Evolutionary conservation across 2,113 vertebrate species (phyloP).

Genomic region (Sciurus niger): DNA sequence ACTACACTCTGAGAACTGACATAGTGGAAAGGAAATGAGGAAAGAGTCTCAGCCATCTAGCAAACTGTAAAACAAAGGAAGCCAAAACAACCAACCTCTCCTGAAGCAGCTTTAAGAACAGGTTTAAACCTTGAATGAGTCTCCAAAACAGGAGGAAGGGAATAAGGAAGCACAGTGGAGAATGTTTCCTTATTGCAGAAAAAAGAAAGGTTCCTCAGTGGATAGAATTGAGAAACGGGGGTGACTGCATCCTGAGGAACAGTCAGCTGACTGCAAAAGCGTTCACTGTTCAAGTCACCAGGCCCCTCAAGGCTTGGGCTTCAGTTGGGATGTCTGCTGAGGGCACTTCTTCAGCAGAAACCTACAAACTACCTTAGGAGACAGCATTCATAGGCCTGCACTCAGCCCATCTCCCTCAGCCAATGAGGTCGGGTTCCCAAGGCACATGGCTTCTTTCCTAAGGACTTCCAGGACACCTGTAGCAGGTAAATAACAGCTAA

Average conservation of each 20-base stretch:
- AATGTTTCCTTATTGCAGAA: not conserved
- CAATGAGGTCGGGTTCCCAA: not conserved
- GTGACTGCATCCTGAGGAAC: not conserved
- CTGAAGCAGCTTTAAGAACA: not conserved
- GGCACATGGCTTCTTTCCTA: not conserved
- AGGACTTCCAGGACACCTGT: not conserved
- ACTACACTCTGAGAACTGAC: not conserved
- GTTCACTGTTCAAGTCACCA: too few species aligned
- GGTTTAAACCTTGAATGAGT: not conserved
- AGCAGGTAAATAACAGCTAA: not conserved
- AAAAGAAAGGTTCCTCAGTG: not conserved
- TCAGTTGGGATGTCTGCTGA: not conserved
- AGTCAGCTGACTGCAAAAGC: not conserved
- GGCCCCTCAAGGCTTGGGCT: not conserved
- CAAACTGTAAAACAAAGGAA: not conserved
- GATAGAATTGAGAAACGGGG: not conserved
- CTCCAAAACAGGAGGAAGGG: not conserved
- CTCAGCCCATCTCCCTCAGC: not conserved
- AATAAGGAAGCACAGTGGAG: not conserved
- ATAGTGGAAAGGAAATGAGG: not conserved
- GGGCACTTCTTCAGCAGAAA: not conserved
- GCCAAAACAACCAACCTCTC: not conserved
- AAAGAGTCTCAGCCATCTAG: too few species aligned
- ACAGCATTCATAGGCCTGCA: not conserved
- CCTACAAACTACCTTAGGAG: not conserved